phyloP scores from a whole-genome alignment of 2,888 invertebrate species.

The Amorpha juglandis region DNA sequence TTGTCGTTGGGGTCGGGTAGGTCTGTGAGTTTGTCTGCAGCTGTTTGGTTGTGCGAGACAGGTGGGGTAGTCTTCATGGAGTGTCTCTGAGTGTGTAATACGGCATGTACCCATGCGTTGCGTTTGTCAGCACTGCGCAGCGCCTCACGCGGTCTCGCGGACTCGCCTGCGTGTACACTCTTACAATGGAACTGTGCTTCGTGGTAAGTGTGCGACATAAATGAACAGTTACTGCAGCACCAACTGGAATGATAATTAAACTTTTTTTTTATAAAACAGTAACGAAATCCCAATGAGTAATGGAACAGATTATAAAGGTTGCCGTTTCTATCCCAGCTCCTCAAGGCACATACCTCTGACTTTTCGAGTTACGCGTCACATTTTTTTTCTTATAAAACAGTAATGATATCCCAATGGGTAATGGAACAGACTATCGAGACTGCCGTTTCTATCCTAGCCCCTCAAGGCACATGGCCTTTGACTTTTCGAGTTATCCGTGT shows the following conservation, averaged over 20 bases:
- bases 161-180: slow-evolving; percentile 48
- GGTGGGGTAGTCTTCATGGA: not conserved
- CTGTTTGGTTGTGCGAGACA: too few relatives aligned
- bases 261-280: too few relatives aligned
- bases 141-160: slow-evolving; percentile 59
- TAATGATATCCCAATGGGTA: too few relatives aligned
- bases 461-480: too few relatives aligned
- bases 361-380: not conserved
- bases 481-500: too few relatives aligned
- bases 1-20: slow-evolving; percentile 48
- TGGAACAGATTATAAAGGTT: too few relatives aligned
- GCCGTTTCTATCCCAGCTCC: too few relatives aligned
- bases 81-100: slow-evolving; percentile 52
- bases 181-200: slow-evolving; percentile 74
- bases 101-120: slow-evolving; percentile 59
- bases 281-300: too few relatives aligned
- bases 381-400: too few relatives aligned
- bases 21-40: slow-evolving; percentile 25
- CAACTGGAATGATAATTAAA: slow-evolving; percentile 57
- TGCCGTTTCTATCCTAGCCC: too few relatives aligned
- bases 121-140: slow-evolving; percentile 55
- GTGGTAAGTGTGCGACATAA: slow-evolving; percentile 66
- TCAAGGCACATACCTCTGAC: too few relatives aligned
- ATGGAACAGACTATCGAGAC: too few relatives aligned
- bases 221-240: slow-evolving; percentile 65